Conservation (phyloP, 2,888 invertebrate species). For the Apoda limacodes region DNA sequence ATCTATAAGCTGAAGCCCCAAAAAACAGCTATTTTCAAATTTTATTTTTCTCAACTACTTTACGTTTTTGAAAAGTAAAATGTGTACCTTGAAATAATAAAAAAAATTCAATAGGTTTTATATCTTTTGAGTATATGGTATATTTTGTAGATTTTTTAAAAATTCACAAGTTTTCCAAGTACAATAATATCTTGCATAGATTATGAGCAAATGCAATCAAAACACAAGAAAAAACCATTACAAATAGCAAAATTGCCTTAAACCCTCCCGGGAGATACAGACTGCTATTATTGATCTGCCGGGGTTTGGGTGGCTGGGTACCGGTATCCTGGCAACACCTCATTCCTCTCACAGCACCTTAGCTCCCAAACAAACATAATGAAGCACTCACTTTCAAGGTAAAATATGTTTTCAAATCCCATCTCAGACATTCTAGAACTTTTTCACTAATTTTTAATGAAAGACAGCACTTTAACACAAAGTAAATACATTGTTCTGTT, state of each 20-base stretch:
- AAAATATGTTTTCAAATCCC: constrained; percentile 66
- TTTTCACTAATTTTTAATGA: constrained; percentile 24
- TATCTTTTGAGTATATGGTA: no score
- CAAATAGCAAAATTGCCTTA: constrained; percentile 50
- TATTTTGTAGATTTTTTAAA: no score
- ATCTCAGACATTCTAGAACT: constrained; percentile 55
- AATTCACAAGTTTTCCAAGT: no score
- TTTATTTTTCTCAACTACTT: no score
- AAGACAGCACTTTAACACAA: constrained; percentile 28
- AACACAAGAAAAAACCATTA: constrained; percentile 20
- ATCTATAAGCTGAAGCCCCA: no score
- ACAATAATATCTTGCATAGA: constrained; percentile 12
- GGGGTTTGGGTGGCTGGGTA: constrained; percentile 40
- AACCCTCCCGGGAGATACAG: constrained; percentile 48
- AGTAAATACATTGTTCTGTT: constrained; percentile 43
- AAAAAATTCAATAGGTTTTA: no score
- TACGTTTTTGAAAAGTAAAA: no score
- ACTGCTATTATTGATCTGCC: constrained; percentile 64
- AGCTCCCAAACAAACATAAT: constrained; percentile 32
- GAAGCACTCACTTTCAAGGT: constrained; percentile 64
- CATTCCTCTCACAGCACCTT: constrained; percentile 44
- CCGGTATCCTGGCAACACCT: constrained; percentile 64
- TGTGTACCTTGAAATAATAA: no score
- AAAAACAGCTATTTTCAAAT: no score
- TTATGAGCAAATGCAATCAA: constrained; percentile 13